Conservation (phyloP, 2,113 vertebrate species). For the Aythya baeri region DNA sequence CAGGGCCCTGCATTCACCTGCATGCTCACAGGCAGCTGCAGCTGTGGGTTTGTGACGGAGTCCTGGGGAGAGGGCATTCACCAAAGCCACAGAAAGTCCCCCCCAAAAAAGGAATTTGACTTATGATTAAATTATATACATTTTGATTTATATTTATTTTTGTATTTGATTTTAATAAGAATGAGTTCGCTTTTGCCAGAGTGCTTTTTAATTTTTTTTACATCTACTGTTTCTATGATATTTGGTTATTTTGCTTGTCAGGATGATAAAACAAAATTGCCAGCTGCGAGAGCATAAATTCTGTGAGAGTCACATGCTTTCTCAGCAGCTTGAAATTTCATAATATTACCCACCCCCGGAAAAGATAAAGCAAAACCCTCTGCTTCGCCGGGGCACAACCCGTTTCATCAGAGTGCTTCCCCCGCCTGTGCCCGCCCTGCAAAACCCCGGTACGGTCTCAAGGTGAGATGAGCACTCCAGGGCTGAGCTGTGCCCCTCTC, state of each 20-base stretch:
- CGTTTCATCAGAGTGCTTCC: background rate
- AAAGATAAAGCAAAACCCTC: background rate
- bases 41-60: background rate
- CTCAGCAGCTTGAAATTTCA: background rate
- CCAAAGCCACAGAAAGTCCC: background rate
- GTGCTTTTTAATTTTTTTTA: background rate
- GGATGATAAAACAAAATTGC: background rate
- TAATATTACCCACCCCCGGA: background rate
- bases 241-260: background rate
- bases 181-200: background rate
- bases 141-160: background rate
- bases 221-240: fast-evolving
- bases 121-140: background rate
- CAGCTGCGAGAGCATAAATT: background rate
- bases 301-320: fast-evolving
- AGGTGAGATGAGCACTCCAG: background rate
- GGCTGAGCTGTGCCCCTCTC: fast-evolving
- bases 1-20: background rate
- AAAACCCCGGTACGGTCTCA: background rate
- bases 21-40: background rate
- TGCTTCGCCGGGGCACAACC: background rate
- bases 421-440: fast-evolving
- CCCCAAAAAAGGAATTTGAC: background rate
- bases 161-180: background rate
- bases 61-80: background rate